Conservation (phyloP, 2,113 vertebrate species). For the Oncorhynchus mykiss region DNA sequence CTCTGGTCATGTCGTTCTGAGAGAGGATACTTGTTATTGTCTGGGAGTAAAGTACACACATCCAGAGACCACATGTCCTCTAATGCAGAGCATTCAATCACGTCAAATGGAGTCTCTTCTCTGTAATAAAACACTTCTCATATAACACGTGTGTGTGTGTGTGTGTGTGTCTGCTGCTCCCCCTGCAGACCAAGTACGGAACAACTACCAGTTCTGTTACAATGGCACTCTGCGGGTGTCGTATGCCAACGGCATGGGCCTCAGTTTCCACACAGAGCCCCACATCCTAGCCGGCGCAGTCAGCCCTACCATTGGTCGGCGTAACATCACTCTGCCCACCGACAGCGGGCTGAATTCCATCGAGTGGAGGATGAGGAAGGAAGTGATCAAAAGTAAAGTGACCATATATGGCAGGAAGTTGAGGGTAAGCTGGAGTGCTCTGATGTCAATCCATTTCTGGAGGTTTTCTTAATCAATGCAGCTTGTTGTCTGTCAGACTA, state of each 20-base stretch:
- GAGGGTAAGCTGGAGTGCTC: constrained; percentile 72
- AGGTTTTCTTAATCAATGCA: too few relatives aligned
- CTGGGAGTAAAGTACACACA: constrained; percentile 4
- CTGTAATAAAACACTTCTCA: constrained; percentile 2
- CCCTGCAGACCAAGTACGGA: constrained; percentile 85
- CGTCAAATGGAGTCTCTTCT: constrained; percentile 13
- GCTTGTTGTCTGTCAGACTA: too few relatives aligned
- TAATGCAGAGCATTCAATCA: constrained; percentile 24
- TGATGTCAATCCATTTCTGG: too few relatives aligned
- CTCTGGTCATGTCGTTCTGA: constrained; percentile 1
- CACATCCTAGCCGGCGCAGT: constrained; percentile 85
- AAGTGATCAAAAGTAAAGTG: constrained; percentile 88
- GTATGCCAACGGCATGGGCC: constrained; percentile 88
- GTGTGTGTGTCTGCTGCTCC: neutral
- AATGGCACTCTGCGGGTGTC: constrained; percentile 86
- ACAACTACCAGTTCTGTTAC: constrained; percentile 88
- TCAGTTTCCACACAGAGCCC: constrained; percentile 90
- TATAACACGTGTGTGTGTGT: neutral
- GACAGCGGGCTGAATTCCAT: constrained; percentile 89
- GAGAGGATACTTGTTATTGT: neutral
- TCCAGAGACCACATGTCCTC: constrained; percentile 5
- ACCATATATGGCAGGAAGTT: constrained; percentile 89
- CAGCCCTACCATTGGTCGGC: constrained; percentile 85
- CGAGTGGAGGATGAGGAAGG: constrained; percentile 88
- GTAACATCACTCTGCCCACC: constrained; percentile 88